phyloP scores from a whole-genome alignment of 2,113 vertebrate genomes.

The Thalassarche chlororhynchos region DNA sequence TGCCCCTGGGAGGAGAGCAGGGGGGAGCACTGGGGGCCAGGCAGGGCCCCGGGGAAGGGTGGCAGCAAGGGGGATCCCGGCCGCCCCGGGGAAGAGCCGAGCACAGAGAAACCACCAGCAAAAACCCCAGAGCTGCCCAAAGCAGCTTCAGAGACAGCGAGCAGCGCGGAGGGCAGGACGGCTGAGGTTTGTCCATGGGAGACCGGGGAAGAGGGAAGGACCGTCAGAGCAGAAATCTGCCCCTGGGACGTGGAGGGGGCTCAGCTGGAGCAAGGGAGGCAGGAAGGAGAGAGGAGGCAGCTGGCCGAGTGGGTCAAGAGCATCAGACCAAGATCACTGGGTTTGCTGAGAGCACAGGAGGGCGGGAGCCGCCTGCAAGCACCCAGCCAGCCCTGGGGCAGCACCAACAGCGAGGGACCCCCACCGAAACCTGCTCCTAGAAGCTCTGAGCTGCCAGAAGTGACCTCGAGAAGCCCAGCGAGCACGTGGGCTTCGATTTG shows the following conservation, averaged over 20 bases:
- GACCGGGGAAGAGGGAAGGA: background rate
- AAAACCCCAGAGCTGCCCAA: background rate
- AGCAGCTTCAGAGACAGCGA: background rate
- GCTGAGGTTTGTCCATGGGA: slow-evolving; percentile 71
- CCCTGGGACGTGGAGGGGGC: slow-evolving; percentile 44
- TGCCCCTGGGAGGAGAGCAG: slow-evolving; percentile 13
- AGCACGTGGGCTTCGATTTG: slow-evolving; percentile 23
- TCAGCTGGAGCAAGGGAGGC: background rate
- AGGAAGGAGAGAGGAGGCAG: background rate
- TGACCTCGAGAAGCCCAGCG: background rate
- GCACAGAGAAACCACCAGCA: background rate
- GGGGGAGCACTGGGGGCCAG: background rate
- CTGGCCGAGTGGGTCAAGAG: background rate
- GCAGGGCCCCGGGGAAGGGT: background rate
- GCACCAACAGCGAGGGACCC: background rate
- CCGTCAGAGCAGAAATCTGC: slow-evolving; percentile 49
- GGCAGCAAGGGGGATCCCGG: background rate
- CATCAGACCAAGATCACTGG: background rate
- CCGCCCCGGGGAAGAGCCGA: background rate
- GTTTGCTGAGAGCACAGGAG: background rate
- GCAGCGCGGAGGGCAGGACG: background rate
- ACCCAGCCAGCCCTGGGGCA: background rate
- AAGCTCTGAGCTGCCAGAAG: background rate
- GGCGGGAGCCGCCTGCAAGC: background rate
- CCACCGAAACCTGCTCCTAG: background rate